Conservation (phyloP, 92 coral and sea anemone genomes). For the Palythoa grandis region DNA sequence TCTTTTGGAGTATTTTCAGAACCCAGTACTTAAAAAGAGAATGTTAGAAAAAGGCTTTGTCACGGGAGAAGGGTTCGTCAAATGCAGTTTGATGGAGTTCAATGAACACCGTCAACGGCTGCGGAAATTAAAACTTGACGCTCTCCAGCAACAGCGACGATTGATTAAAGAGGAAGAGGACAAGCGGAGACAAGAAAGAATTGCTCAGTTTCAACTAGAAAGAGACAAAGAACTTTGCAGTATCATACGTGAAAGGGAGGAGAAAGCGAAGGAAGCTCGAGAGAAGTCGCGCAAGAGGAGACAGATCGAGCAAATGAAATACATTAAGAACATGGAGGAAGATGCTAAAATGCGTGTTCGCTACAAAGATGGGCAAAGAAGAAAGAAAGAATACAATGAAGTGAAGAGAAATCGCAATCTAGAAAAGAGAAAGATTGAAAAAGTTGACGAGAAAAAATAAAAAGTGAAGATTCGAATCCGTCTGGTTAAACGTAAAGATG, state of each 20-base stretch:
- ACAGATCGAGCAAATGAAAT: conserved; percentile 9
- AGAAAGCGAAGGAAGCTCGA: conserved; percentile 55
- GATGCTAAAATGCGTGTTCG: conserved; percentile 69
- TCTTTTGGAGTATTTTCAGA: conserved; percentile 82
- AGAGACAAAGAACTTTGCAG: conserved; percentile 69
- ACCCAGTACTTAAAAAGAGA: conserved; percentile 70
- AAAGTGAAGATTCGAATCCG: conserved; percentile 65
- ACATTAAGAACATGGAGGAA: conserved; percentile 50
- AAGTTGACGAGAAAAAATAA: conserved; percentile 49
- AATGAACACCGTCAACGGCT: conserved; percentile 93
- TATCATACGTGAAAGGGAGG: conserved; percentile 62
- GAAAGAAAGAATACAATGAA: conserved; percentile 55
- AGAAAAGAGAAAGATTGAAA: conserved; percentile 42
- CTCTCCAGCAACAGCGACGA: conserved; percentile 63
- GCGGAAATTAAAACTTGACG: conserved; percentile 87
- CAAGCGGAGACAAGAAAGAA: conserved; percentile 60
- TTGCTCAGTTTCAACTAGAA: conserved; percentile 48
- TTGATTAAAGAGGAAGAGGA: conserved; percentile 52
- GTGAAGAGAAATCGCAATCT: conserved; percentile 58
- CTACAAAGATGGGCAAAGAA: conserved; percentile 45
- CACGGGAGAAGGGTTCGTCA: conserved; percentile 88
- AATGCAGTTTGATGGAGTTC: conserved; percentile 90
- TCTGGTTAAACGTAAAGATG: conserved; percentile 56
- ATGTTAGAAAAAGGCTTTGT: conserved; percentile 81
- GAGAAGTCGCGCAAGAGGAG: conserved; percentile 47